Base-by-base conservation (phyloP, 1,140 invertebrate species). In the Penaeus chinensis region DNA sequence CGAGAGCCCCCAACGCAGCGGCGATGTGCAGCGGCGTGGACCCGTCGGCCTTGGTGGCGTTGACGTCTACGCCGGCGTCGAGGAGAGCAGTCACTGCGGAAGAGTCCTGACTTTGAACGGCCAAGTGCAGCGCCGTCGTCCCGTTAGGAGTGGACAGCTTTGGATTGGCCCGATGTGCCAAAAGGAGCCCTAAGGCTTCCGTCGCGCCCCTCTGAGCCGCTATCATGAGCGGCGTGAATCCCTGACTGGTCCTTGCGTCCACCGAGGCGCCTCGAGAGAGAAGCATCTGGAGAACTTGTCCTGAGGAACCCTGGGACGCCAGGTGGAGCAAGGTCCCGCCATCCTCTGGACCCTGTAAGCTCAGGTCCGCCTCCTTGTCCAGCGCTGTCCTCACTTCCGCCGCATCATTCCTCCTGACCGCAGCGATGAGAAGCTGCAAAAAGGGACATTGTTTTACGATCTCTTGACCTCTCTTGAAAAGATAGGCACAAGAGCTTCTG, bases 171-270 rank as follows among this genome's bases (percentile, higher is more conserved):
- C 66, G 22, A 83, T 47, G 24, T 16, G 19, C 13, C 82, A 83
- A 8, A 27, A 83, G 65, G 3, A 5, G n/a, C 65, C 0, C 66
- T 22, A 74, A 63, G 42, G 42, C 66, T 42, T 83, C 66, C 65
- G 20, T 22, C 5, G 20, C 27, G 1, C 82, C 82, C 37, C 37
- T 83, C 4, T 71, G 19, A 3, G 82, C 63, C 10, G 82, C 82
- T 42, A 71, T 65, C 82, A 83, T 83, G 5, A 83, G 82, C 11
- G 82, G 66, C 2, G 82, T 83, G 47, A 71, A 54, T 18, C 82
- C 82, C 22, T 69, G 22, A 1, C 22, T 42, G 65, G 66, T 42
- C 37, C 11, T 16, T 37, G 24, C 19, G 65, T 83, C 27, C 32
- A 83, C 66, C 18, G 66, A 3, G 37, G 27, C 65, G 20, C 32